Evolutionary conservation across 2,888 invertebrate genomes (phyloP).

Genomic region (Plusia festucae): DNA sequence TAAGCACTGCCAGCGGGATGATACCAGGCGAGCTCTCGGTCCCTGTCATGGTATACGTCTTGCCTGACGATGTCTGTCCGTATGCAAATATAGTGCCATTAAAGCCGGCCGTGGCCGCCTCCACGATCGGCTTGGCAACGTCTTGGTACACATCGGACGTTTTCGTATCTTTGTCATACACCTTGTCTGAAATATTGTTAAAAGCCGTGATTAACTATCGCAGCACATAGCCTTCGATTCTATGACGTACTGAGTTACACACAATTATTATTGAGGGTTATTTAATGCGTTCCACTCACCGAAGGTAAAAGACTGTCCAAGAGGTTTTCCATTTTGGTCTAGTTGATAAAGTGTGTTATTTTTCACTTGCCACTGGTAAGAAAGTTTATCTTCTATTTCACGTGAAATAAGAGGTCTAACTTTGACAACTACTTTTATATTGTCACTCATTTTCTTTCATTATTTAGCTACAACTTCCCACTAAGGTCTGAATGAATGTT

Average conservation of each 20-base stretch:
- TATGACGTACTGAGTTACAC: constrained; percentile 44
- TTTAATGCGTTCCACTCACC: constrained; percentile 70
- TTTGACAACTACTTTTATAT: constrained; percentile 94
- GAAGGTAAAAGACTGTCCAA: constrained; percentile 75
- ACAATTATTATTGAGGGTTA: constrained; percentile 31
- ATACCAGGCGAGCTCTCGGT: constrained; percentile 92
- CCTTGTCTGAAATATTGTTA: constrained; percentile 90
- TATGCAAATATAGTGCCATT: constrained; percentile 97
- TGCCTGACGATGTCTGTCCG: constrained; percentile 97
- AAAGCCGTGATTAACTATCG: constrained; percentile 22
- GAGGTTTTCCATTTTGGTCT: constrained; percentile 85
- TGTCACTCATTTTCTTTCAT: constrained; percentile 88
- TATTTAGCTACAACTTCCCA: constrained; percentile 50
- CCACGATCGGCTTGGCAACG: constrained; percentile 92
- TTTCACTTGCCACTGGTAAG: constrained; percentile 90
- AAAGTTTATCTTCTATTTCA: constrained; percentile 89
- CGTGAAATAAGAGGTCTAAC: constrained; percentile 91
- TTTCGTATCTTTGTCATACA: constrained; percentile 90
- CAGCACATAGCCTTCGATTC: constrained; percentile 49
- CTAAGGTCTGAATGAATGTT: constrained; percentile 39
- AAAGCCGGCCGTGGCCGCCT: constrained; percentile 92
- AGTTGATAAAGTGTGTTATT: constrained; percentile 89
- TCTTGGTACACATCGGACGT: constrained; percentile 91
- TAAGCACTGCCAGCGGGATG: constrained; percentile 92
- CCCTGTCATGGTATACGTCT: constrained; percentile 96